Evolutionary conservation across 2,113 vertebrate species (phyloP), one percentile per base, ranked within the genome.

Genomic region (Alligator sinensis): DNA sequence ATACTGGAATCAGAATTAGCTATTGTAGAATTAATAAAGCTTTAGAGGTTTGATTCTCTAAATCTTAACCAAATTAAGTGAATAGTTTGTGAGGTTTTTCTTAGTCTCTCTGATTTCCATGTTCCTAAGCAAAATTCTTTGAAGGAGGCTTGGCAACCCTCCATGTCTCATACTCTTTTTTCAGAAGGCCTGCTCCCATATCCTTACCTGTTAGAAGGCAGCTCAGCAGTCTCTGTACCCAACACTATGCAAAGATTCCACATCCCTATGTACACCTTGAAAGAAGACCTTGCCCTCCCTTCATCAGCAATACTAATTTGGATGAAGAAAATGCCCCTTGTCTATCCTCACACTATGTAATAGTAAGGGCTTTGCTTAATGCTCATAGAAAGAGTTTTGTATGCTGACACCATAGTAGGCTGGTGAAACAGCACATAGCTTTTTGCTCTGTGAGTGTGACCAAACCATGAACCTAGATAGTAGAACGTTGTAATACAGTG

Each of bases 241-340:
- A n/a, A 72, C 19, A 70, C 9, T 34, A 30, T 16, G 64, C n/a
- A 30, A 34, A 18, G 19, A 19, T 72, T 34, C 30, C 38, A 74
- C 34, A 19, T 24, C 70, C 47, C 22, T 12, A 11, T 47, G 64
- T 94, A 89, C 70, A 93, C 89, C 90, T 94, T 4, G 59, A 64
- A 88, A 76, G 96, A 95, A 94, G 92, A 91, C 64, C 75, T 85
- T 96, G 92, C 85, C 89, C 92, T 96, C 92, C 89, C 47, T 47
- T 62, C 92, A 80, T 80, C 88, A 87, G 87, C 75, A 87, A 54
- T 85, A 84, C 92, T 91, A 92, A 80, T 96, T 93, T 84, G 19
- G 27, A 79, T 93, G 92, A 80, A 80, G 85, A 86, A 95, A 92
- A 76, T 84, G 2, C 7, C n/a, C 63, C 90, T 82, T 83, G 25